A percentile compares a stretch with the other conserved stretches of the same genome.
Conservation (phyloP, 2,888 invertebrate species). For the Amiota communis region DNA sequence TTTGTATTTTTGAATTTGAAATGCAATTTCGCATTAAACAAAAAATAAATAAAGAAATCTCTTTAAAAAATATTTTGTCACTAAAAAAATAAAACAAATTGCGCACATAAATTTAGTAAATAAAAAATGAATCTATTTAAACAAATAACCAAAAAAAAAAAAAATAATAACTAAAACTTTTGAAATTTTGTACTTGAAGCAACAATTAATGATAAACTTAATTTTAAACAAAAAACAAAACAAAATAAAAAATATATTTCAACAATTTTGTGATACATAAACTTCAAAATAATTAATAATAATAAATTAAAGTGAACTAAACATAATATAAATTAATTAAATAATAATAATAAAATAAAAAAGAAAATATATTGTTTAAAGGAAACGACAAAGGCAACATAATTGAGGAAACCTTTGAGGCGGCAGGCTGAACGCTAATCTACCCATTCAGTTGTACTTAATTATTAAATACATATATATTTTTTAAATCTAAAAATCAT, state of each 20-base stretch:
- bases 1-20: slow-evolving; percentile 30
- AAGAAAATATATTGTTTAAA: not conserved
- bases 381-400: not conserved
- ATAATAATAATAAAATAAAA: not conserved
- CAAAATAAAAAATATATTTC: slow-evolving; percentile 19
- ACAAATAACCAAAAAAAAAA: slow-evolving; percentile 27
- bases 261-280: slow-evolving; percentile 40
- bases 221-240: slow-evolving; percentile 29
- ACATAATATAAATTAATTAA: not conserved
- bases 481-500: not conserved
- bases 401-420: not conserved
- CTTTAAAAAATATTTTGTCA: slow-evolving; percentile 17
- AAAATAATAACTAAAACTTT: slow-evolving; percentile 53
- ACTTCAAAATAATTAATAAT: slow-evolving; percentile 12
- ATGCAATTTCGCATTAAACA: slow-evolving; percentile 19
- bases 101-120: slow-evolving; percentile 31
- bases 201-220: slow-evolving; percentile 28
- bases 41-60: not conserved
- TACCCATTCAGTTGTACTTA: not conserved
- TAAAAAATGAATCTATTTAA: not conserved
- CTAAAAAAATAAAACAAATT: slow-evolving; percentile 44
- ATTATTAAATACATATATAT: not conserved
- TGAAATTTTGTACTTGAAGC: slow-evolving; percentile 39
- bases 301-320: not conserved
- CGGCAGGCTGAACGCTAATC: not conserved